Evolutionary conservation across 2,888 invertebrate genomes (phyloP).

Genomic region (Phaedon cochleariae): DNA sequence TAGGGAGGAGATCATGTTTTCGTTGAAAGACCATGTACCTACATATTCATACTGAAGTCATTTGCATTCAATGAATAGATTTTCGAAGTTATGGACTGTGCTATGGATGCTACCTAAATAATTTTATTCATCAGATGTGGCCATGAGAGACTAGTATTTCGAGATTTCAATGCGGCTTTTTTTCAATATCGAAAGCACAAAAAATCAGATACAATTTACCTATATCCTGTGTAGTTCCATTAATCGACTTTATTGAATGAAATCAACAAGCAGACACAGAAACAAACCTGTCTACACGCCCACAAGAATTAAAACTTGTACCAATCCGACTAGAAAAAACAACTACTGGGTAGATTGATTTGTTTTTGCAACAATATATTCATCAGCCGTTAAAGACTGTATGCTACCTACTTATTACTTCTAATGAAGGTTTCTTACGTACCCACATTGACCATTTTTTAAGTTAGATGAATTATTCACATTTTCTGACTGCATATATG

Average conservation of each 20-base stretch:
- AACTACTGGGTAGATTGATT: conserved; percentile 1
- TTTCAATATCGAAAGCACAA: not conserved
- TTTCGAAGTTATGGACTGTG: not conserved
- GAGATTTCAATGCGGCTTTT: not conserved
- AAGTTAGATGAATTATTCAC: conserved; percentile 16
- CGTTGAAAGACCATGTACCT: too few species aligned
- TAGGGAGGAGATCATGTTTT: too few species aligned
- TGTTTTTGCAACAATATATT: conserved; percentile 21
- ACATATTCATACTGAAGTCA: too few species aligned
- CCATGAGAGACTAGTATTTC: not conserved
- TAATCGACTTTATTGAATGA: conserved; percentile 5
- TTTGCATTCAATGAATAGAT: too few species aligned
- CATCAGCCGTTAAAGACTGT: conserved; percentile 29
- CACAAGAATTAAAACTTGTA: conserved; percentile 25
- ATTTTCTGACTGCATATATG: not conserved
- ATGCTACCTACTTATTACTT: conserved; percentile 39
- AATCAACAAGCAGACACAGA: conserved; percentile 19
- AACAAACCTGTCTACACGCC: conserved; percentile 26
- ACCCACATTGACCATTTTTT: conserved; percentile 27
- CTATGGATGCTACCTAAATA: not conserved
- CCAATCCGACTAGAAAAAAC: conserved; percentile 30
- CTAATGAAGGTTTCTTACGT: conserved; percentile 33
- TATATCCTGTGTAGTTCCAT: conserved; percentile 1
- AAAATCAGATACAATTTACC: not conserved
- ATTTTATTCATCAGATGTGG: not conserved